Percentiles rank a stretch among this genome's conserved stretches.
Evolutionary conservation across 2,113 vertebrate genomes (phyloP).

Genomic region (Naja naja): DNA sequence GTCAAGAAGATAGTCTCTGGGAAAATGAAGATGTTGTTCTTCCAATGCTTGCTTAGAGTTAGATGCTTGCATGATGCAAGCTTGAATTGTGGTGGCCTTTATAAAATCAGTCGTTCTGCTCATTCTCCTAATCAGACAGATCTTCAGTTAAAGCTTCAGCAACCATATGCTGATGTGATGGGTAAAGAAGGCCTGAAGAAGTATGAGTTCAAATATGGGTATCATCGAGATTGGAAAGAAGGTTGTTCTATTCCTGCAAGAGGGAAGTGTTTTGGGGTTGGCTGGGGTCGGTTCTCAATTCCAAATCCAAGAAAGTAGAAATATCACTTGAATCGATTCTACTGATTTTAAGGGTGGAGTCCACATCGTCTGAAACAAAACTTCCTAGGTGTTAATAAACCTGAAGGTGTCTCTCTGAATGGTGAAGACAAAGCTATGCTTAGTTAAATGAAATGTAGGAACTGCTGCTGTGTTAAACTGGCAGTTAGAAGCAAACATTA

Average conservation of each 20-base stretch:
- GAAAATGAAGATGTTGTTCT: conserved; percentile 51
- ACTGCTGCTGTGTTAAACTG: not conserved
- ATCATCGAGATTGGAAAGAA: conserved; percentile 22
- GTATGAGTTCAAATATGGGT: conserved; percentile 12
- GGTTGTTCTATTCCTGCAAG: conserved; percentile 43
- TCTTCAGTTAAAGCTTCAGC: conserved; percentile 54
- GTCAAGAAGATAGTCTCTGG: conserved; percentile 59
- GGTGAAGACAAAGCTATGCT: not conserved
- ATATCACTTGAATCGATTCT: not conserved
- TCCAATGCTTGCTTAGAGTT: conserved; percentile 35
- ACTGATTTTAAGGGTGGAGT: not conserved
- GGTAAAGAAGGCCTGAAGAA: conserved; percentile 48
- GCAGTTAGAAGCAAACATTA: not conserved
- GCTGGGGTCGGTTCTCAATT: conserved; percentile 34
- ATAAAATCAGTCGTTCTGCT: conserved; percentile 30
- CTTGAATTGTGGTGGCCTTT: conserved; percentile 38
- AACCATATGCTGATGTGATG: conserved; percentile 51
- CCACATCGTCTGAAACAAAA: not conserved
- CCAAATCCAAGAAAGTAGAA: not conserved
- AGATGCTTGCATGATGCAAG: conserved; percentile 37
- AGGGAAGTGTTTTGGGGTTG: conserved; percentile 26
- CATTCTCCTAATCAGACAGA: conserved; percentile 52
- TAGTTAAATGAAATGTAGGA: not conserved
- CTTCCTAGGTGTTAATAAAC: not conserved
- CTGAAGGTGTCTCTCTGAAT: not conserved